Percentiles rank a stretch among this genome's conserved stretches.
These are phyloP conservation scores for Lasioglossum villosulum DNA, from an alignment of 2,888 invertebrate genomes.

Conservation along the genomic window DNA sequence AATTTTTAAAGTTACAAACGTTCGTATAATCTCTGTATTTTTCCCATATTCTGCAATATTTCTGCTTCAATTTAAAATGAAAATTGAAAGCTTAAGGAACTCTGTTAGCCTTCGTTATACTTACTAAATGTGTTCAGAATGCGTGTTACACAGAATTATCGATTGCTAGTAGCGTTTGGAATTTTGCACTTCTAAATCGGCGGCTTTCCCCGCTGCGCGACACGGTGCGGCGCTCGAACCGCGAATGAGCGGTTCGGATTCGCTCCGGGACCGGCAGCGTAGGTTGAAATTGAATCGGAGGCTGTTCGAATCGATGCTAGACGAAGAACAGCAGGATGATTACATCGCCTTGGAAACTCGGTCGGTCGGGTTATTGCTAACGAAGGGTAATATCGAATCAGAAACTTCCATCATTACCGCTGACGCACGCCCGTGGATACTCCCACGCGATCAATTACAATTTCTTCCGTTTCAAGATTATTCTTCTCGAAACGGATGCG, in stretches of 20 bases:
- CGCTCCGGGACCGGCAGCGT: neutral
- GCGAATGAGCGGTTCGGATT: neutral
- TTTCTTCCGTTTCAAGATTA: neutral
- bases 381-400: slow-evolving; percentile 20
- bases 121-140: no score
- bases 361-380: slow-evolving; percentile 14
- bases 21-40: no score
- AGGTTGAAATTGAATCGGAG: slow-evolving; percentile 5
- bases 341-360: slow-evolving; percentile 32
- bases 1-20: no score
- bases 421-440: neutral
- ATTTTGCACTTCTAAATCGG: no score
- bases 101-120: no score
- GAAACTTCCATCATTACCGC: slow-evolving; percentile 12
- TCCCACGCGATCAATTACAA: neutral
- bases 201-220: neutral
- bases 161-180: no score
- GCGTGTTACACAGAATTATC: no score
- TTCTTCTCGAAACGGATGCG: neutral
- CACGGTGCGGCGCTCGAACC: neutral
- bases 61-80: no score
- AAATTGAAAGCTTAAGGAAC: no score
- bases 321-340: neutral
- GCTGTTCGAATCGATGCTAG: neutral
- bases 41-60: no score